Evolutionary conservation across 2,113 vertebrate species (phyloP), one percentile per base, ranked within the genome.

Genomic region (Morone saxatilis): DNA sequence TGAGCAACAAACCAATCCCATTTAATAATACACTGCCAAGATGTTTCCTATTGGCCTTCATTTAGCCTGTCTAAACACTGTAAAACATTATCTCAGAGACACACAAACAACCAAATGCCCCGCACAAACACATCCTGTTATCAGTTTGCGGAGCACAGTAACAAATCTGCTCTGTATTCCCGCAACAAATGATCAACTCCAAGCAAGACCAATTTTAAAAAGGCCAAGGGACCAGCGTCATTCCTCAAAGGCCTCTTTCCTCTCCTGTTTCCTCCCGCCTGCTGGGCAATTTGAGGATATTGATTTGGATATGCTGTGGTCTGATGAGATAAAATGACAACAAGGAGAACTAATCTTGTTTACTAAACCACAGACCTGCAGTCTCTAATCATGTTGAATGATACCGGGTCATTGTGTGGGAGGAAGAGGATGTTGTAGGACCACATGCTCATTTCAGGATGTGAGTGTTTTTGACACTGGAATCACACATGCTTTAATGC

Each of bases 21-120:
- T 91, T 84, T 92, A 95, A 95, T 94, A 90, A 91, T 41, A 93
- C 54, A 71, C 63, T 90, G 88, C 80, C 22, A 65, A 71, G 68
- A 59, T 73, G 80, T 68, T 90, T 91, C 47, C 86, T 82, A 36
- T 80, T 77, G 63, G 47, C 87, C 76, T 76, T 85, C 61, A 92
- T 91, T 94, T 82, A 91, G 71, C 71, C 67, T 79, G 92, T 94
- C 86, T 43, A 91, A 94, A 89, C 88, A 92, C 7, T 65, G 87
- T 61, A 71, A 76, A 53, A 85, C 65, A 81, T 77, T 81, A 82
- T 73, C 31, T 7, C 45, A 71, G 36, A 66, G 36, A 78, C 45
- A 67, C 71, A 66, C 63, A 79, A 67, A 75, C 71, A 41, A 61
- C 54, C 67, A 54, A 74, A 85, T n/a, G 17, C 57, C 73, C 31